Conservation (phyloP, 2,797 vertebrate species). For the Syngnathus acus region DNA sequence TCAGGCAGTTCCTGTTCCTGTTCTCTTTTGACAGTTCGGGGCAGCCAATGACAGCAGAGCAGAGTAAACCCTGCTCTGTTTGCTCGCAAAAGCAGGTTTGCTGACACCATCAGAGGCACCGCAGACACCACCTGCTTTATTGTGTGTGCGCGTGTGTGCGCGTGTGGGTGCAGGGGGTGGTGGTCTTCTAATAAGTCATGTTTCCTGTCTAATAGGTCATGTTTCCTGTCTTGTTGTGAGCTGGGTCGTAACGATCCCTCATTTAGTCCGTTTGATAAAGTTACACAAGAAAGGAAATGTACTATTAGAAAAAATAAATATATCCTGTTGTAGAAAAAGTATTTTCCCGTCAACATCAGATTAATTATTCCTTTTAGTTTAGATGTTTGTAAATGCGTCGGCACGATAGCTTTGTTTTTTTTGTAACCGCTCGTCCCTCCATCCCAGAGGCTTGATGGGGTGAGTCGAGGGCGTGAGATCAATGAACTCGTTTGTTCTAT, state of each 20-base stretch:
- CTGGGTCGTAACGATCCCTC: neutral
- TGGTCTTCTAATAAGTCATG: slow-evolving; percentile 2
- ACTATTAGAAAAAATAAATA: neutral
- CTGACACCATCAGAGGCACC: slow-evolving; percentile 59
- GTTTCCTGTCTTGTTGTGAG: slow-evolving; percentile 4
- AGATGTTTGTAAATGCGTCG: slow-evolving; percentile 11
- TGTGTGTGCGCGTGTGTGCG: slow-evolving; percentile 21
- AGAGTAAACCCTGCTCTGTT: slow-evolving; percentile 50
- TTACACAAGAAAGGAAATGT: neutral
- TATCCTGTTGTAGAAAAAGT: neutral
- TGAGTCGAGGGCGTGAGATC: slow-evolving; percentile 32
- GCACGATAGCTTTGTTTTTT: slow-evolving; percentile 23
- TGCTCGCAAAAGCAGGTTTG: slow-evolving; percentile 42
- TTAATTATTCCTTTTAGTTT: neutral
- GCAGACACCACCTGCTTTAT: slow-evolving; percentile 54
- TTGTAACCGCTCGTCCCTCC: slow-evolving; percentile 19
- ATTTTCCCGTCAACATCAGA: neutral
- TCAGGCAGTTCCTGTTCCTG: slow-evolving; percentile 73
- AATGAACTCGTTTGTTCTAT: slow-evolving; percentile 48
- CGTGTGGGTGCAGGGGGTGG: neutral
- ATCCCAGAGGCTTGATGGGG: slow-evolving; percentile 31
- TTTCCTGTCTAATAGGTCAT: neutral
- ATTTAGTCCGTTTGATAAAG: neutral
- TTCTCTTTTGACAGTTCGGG: slow-evolving; percentile 61
- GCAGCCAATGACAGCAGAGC: slow-evolving; percentile 62